Conservation (phyloP, 2,113 vertebrate genomes). For the Corapipo altera region DNA sequence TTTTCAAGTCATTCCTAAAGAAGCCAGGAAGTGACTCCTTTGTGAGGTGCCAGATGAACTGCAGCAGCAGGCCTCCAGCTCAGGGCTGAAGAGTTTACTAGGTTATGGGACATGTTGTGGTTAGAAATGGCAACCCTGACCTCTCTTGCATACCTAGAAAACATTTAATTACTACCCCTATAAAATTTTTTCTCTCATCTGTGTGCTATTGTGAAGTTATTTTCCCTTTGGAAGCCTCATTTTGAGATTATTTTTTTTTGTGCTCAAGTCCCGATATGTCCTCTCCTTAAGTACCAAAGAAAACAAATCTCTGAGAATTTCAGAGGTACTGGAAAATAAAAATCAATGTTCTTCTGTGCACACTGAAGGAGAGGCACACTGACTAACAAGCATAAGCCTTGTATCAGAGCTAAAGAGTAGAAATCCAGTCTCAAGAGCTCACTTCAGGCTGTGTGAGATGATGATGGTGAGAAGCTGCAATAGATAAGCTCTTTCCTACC, state of each 20-base stretch:
- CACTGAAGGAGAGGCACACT: rapidly evolving
- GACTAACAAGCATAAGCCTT: background rate
- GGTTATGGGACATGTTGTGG: background rate
- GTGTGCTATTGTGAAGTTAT: background rate
- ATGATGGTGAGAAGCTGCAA: background rate
- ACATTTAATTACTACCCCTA: background rate
- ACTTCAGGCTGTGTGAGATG: background rate
- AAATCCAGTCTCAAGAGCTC: background rate
- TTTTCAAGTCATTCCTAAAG: background rate
- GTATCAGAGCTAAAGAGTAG: background rate
- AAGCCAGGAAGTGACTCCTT: background rate
- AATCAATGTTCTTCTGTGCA: background rate
- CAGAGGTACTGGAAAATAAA: background rate
- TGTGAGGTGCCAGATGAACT: background rate
- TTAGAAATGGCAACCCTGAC: background rate
- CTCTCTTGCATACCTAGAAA: background rate
- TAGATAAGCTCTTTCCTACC: background rate
- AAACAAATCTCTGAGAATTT: background rate
- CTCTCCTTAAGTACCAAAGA: background rate
- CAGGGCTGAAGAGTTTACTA: background rate
- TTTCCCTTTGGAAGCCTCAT: background rate
- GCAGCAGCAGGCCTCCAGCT: rapidly evolving
- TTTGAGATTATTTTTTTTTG: background rate
- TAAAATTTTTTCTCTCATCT: background rate
- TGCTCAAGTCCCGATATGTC: background rate